phyloP scores from a whole-genome alignment of 64 coral and sea anemone genomes.

The Catalaphyllia jardinei region DNA sequence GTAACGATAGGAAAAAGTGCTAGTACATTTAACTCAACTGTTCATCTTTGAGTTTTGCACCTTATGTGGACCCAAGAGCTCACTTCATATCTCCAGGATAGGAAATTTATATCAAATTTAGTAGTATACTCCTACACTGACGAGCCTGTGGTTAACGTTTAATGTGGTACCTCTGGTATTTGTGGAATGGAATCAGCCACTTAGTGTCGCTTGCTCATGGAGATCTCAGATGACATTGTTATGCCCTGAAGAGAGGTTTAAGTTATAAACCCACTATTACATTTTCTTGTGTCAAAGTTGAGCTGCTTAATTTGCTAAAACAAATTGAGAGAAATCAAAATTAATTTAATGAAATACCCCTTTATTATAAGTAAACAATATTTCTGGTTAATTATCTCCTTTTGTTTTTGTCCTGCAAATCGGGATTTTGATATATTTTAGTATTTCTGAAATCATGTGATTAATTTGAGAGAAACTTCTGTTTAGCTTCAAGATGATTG shows the following conservation, averaged over 20 bases:
- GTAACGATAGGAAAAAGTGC: no score
- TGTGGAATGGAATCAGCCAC: neutral
- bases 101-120: neutral
- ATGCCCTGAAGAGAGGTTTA: neutral
- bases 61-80: neutral
- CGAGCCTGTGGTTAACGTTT: neutral
- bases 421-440: neutral
- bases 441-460: neutral
- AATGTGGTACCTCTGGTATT: neutral
- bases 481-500: neutral
- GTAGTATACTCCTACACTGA: neutral
- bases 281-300: neutral
- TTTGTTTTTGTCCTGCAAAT: neutral
- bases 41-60: neutral
- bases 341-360: no score
- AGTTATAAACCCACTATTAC: neutral
- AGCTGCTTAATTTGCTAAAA: neutral
- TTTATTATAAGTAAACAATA: neutral
- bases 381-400: neutral
- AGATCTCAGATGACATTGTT: neutral
- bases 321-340: neutral
- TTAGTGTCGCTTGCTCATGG: neutral
- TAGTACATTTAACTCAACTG: no score
- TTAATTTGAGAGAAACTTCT: neutral
- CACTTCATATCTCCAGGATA: neutral